A percentile compares a stretch with the other conserved stretches of the same genome.
Conservation (phyloP, 1,140 invertebrate species). For the Solenopsis fugax region DNA sequence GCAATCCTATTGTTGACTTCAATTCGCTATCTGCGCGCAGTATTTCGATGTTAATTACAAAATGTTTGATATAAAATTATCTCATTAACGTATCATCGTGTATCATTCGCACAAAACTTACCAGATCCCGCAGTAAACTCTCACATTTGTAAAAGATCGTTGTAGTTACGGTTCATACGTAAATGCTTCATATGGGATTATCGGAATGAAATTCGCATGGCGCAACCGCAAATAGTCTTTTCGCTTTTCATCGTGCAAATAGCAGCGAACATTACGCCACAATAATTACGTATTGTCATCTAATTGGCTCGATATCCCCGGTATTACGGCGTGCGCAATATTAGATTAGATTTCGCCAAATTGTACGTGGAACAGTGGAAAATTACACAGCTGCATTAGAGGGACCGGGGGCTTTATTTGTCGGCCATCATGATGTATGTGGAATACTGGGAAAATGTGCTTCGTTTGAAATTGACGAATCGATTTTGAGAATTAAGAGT, state of each 20-base stretch:
- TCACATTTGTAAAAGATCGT: neutral
- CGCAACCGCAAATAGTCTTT: slow-evolving; percentile 49
- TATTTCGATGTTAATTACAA: slow-evolving; percentile 23
- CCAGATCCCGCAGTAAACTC: neutral
- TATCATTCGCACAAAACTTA: slow-evolving; percentile 2
- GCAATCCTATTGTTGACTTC: neutral
- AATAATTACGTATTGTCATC: slow-evolving; percentile 65
- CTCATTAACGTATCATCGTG: neutral
- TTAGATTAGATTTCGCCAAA: slow-evolving; percentile 63
- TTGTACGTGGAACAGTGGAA: slow-evolving; percentile 54
- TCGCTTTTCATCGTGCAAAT: slow-evolving; percentile 51
- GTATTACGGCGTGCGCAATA: slow-evolving; percentile 49
- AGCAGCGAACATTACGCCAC: slow-evolving; percentile 53
- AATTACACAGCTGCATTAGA: slow-evolving; percentile 51
- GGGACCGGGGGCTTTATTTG: slow-evolving; percentile 43
- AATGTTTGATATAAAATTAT: slow-evolving; percentile 16
- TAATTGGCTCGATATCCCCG: slow-evolving; percentile 61
- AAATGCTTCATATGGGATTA: slow-evolving; percentile 34
- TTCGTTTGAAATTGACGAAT: slow-evolving; percentile 35
- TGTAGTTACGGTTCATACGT: slow-evolving; percentile 7
- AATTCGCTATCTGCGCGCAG: neutral
- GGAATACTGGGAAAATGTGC: slow-evolving; percentile 16
- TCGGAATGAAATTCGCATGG: slow-evolving; percentile 33
- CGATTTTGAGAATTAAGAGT: slow-evolving; percentile 1
- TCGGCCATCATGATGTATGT: neutral